phyloP scores from a whole-genome alignment of 2,797 vertebrate genomes.

The Leucoraja ocellata region DNA sequence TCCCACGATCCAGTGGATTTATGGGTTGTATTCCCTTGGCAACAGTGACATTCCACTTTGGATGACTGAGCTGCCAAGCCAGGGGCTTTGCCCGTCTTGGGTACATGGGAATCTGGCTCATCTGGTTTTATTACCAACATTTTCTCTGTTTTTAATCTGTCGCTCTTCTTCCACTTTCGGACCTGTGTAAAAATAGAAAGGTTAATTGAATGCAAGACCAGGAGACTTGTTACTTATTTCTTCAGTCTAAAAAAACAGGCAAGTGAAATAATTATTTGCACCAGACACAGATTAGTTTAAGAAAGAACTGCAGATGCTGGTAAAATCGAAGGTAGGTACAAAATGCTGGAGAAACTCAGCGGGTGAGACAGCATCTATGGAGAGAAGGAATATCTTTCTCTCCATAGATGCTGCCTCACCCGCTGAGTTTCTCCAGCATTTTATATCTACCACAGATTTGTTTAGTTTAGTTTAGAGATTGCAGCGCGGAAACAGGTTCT shows the following conservation, averaged over 20 bases:
- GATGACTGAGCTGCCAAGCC: background rate
- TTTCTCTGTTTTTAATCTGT: background rate
- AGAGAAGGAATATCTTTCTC: too few species aligned
- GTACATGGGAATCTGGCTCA: background rate
- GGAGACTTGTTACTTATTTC: too few species aligned
- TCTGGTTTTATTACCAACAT: background rate
- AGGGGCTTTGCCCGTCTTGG: background rate
- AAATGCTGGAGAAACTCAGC: too few species aligned
- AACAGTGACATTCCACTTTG: constrained; percentile 24
- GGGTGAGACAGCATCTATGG: too few species aligned
- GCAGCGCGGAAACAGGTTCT: too few species aligned
- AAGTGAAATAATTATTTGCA: background rate
- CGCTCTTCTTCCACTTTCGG: constrained; percentile 29
- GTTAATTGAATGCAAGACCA: background rate
- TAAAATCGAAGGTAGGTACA: too few species aligned
- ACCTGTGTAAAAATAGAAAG: background rate
- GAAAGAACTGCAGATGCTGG: too few species aligned
- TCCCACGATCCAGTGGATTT: constrained; percentile 6
- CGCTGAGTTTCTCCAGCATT: too few species aligned
- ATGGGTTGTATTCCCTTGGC: background rate
- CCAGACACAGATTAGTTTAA: background rate
- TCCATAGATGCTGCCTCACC: too few species aligned
- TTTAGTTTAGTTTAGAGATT: too few species aligned
- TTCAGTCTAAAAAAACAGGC: background rate
- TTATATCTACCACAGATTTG: too few species aligned